Base-by-base conservation (phyloP, 2,888 invertebrate genomes). In the Zygaena filipendulae region DNA sequence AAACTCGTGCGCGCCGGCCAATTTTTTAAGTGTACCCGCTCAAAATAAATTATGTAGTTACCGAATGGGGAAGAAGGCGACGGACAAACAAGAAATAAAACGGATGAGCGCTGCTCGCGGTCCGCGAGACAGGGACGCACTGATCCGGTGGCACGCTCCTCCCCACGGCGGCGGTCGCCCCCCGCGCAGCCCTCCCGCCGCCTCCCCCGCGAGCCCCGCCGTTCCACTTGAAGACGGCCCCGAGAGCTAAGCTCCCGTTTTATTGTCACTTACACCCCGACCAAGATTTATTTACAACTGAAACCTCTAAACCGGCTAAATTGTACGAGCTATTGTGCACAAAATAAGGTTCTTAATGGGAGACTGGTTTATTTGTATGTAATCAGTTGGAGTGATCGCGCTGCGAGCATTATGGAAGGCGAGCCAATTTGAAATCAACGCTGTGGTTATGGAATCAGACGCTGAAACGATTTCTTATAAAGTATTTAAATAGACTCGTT, bases 1-100 rank as follows among this genome's bases (percentile, higher is more conserved):
- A 66, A 68, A 64, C 60, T 61, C 59, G 56, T 59, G 59, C 59
- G 57, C 57, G 58, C 50, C 55, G 46, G 55, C 58, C 79, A 75
- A 77, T 77, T 79, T 79, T 77, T 79, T 74, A 75, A 77, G 68
- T 71, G 77, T 71, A 53, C 63, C 60, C 66, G 70, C 59, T 63
- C 55, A 67, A 74, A 74, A 77, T 79, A 71, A 77, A 77, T 77
- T 77, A 77, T 77, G 72, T 71, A 77, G 69, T n/a, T n/a, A n/a
- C n/a, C 54, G 56, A 61, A 64, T 59, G 60, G 52, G 59, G 59
- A 54, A 57, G 63, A 58, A 52, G n/a, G 57, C 47, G 51, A 53
- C 59, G 68, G 66, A 69, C 72, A 71, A 72, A 68, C 66, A 68
- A 66, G 70, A 62, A 69, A 68, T 69, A 64, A 74, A 70, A 70